Conservation (phyloP, 2,888 invertebrate species). For the Orchesella flavescens region DNA sequence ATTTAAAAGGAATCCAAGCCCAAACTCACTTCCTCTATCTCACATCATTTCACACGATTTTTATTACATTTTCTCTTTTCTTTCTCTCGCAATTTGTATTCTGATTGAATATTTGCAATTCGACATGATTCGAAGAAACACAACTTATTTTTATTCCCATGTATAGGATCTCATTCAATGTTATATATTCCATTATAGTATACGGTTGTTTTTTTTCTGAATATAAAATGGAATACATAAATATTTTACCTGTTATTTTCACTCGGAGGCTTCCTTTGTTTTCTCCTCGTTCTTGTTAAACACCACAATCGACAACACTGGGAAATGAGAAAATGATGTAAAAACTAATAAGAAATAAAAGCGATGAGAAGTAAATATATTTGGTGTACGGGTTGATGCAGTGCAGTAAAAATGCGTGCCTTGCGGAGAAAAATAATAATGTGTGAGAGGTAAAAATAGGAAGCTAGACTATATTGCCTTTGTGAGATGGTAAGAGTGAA, state of each 20-base stretch:
- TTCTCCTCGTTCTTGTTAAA: too few species aligned
- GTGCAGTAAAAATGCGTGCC: neutral
- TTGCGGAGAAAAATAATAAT: slow-evolving; percentile 2
- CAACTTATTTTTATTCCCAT: too few species aligned
- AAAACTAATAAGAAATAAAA: too few species aligned
- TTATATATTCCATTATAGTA: neutral
- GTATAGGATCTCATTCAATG: neutral
- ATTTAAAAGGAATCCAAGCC: neutral
- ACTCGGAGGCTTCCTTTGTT: too few species aligned
- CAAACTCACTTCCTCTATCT: neutral
- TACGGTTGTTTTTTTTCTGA: neutral
- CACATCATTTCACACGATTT: neutral
- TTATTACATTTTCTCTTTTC: neutral
- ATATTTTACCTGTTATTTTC: too few species aligned
- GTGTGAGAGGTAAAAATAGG: neutral
- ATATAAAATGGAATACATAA: too few species aligned
- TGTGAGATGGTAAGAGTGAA: slow-evolving; percentile 45
- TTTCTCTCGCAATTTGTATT: too few species aligned
- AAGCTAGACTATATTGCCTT: neutral
- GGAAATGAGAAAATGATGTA: too few species aligned
- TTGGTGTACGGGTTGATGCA: neutral
- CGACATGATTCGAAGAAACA: too few species aligned
- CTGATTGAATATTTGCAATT: too few species aligned
- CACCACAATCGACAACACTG: too few species aligned
- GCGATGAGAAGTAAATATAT: too few species aligned